These are phyloP conservation scores for Agonopterix alstromeriana DNA, from an alignment of 2,888 invertebrate species.

Conservation along the genomic window DNA sequence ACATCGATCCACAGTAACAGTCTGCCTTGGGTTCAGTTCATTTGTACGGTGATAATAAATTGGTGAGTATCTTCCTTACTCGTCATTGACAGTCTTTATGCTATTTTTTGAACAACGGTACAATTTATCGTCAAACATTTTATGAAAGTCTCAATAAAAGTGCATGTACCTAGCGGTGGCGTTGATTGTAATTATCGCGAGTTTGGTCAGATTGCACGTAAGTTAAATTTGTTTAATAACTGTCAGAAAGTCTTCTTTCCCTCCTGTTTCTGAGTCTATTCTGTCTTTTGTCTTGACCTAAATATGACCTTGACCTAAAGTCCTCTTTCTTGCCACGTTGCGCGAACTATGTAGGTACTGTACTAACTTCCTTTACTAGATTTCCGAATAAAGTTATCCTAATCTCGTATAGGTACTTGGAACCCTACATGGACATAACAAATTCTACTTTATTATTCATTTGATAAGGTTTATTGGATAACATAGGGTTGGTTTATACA, in stretches of 20 bases:
- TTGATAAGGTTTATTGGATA: too few species aligned
- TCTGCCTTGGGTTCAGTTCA: constrained; percentile 22
- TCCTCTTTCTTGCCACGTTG: background rate
- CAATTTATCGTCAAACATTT: background rate
- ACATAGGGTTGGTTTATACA: too few species aligned
- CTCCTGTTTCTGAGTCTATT: too few species aligned
- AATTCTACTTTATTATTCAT: too few species aligned
- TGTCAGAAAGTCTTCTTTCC: background rate
- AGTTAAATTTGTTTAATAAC: constrained; percentile 34
- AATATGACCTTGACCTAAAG: constrained; percentile 9
- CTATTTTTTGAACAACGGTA: background rate
- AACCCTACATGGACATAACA: too few species aligned
- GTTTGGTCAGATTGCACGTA: constrained; percentile 69
- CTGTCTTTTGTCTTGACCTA: background rate
- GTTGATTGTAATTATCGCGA: constrained; percentile 65
- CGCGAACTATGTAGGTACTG: background rate
- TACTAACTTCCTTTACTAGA: too few species aligned
- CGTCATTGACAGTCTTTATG: background rate
- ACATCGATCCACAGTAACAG: constrained; percentile 38
- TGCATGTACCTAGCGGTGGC: constrained; percentile 73
- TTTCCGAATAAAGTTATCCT: too few species aligned
- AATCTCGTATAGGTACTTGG: too few species aligned
- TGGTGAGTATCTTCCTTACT: constrained; percentile 44
- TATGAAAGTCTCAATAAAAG: constrained; percentile 12
- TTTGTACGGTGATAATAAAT: constrained; percentile 47